phyloP scores from a whole-genome alignment of 2,113 vertebrate species.

The Nipponia nippon region DNA sequence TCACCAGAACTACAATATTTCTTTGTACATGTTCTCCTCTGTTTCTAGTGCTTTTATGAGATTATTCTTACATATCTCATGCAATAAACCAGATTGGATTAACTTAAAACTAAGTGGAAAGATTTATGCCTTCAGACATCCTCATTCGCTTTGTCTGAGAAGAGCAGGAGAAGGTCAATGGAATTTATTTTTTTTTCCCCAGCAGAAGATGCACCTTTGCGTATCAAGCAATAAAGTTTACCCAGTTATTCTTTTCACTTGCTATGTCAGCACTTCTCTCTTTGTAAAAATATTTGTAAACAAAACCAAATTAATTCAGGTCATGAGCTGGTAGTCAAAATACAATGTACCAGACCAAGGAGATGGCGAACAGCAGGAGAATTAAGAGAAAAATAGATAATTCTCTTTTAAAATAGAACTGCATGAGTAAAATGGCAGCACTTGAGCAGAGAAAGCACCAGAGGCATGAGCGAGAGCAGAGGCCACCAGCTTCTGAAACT shows the following conservation, averaged over 20 bases:
- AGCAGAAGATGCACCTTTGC: not conserved
- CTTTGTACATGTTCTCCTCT: not conserved
- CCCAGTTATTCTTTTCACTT: not conserved
- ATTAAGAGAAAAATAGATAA: not conserved
- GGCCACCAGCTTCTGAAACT: not conserved
- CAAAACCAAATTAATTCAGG: not conserved
- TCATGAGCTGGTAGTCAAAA: not conserved
- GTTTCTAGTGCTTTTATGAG: not conserved
- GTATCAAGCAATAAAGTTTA: not conserved
- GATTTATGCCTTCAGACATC: not conserved
- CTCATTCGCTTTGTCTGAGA: not conserved
- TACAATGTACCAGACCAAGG: not conserved
- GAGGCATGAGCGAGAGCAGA: not conserved
- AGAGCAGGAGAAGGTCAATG: not conserved
- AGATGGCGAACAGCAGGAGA: not conserved
- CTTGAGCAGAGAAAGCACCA: not conserved
- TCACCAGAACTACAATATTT: not conserved
- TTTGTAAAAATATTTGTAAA: not conserved
- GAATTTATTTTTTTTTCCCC: not conserved
- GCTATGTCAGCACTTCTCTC: not conserved
- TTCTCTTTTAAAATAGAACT: not conserved
- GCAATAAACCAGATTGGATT: not conserved
- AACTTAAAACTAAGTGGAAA: not conserved
- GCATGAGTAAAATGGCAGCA: not conserved
- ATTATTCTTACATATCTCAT: not conserved